Base-by-base conservation (phyloP, 2,113 vertebrate genomes). In the Sula dactylatra region DNA sequence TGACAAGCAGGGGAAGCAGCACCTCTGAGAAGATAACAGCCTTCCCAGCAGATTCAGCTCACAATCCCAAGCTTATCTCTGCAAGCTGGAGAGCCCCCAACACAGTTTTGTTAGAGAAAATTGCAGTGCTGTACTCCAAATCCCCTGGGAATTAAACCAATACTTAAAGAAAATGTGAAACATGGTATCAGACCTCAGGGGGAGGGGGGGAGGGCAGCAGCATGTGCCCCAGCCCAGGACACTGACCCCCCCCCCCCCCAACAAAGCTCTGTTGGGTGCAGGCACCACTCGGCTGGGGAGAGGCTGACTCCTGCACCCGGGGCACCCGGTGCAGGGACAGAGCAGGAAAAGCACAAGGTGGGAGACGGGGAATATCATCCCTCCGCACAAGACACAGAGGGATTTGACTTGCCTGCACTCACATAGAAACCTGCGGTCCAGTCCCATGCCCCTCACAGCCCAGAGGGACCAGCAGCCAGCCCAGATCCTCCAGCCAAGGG, bases 351-450 rank as follows among this genome's bases (percentile, higher is more conserved):
- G 7, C 54, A 52, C 10, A 52, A 66, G 31, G 11, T 44, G 56
- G 21, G 42, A 85, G 11, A 13, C 19, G 38, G 45, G 31, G 45
- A 74, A 26, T 4, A 61, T 8, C 38, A 15, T 3, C 52, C 52
- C 40, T 34, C 24, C 32, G 27, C n/a, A 5, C 3, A 5, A 16
- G 29, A 16, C 9, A 26, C 42, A 14, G 54, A 38, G 11, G 10
- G 44, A 13, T 61, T 19, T 24, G 14, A 69, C 40, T n/a, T 73
- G 15, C 72, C 65, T 49, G 0, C 1, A 0, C 55, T 36, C 36
- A 31, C 10, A 1, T 4, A 4, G 16, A 82, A 16, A 11, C 13
- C 44, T 6, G 3, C 1, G 5, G 31, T 3, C 44, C 31, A 12
- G 22, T 10, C 38, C 73, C 4, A 4, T 2, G 0, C 10, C 31